A percentile compares a stretch with the other conserved stretches of the same genome.
Conservation (phyloP, 2,113 vertebrate species). For the Pollimyrus isidori region DNA sequence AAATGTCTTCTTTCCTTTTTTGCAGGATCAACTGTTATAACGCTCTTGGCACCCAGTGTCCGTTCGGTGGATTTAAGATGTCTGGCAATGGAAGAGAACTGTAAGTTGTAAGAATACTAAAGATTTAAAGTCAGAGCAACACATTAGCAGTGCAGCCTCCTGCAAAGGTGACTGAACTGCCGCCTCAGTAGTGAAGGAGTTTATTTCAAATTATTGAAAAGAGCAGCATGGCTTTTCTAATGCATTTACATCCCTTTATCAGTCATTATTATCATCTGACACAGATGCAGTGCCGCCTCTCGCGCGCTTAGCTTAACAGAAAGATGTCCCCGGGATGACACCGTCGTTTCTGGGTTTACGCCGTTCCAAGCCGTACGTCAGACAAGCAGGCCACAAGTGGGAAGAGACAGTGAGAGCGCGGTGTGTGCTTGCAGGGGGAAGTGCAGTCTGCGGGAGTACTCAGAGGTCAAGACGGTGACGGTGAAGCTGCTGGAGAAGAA, state of each 20-base stretch:
- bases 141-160: not conserved
- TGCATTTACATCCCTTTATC: not conserved
- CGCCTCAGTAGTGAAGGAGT: not conserved
- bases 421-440: conserved; percentile 71
- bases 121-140: not conserved
- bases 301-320: not conserved
- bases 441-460: conserved; percentile 84
- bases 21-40: conserved; percentile 98
- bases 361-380: not conserved
- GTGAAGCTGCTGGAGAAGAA: conserved; percentile 91
- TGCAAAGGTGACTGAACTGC: not conserved
- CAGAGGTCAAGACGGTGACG: conserved; percentile 95
- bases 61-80: conserved; percentile 99
- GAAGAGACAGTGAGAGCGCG: not conserved
- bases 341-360: conserved; percentile 47
- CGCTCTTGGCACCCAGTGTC: conserved; percentile 93
- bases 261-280: not conserved
- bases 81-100: conserved; percentile 98
- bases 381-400: not conserved
- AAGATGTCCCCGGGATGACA: conserved; percentile 39
- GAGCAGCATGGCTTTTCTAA: not conserved
- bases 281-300: not conserved
- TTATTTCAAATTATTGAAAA: not conserved
- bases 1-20: conserved; percentile 42
- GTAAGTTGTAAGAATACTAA: conserved; percentile 67